These are phyloP conservation scores for Papilio aristodemus DNA, from an alignment of 1,140 invertebrate species.

Conservation along the genomic window DNA sequence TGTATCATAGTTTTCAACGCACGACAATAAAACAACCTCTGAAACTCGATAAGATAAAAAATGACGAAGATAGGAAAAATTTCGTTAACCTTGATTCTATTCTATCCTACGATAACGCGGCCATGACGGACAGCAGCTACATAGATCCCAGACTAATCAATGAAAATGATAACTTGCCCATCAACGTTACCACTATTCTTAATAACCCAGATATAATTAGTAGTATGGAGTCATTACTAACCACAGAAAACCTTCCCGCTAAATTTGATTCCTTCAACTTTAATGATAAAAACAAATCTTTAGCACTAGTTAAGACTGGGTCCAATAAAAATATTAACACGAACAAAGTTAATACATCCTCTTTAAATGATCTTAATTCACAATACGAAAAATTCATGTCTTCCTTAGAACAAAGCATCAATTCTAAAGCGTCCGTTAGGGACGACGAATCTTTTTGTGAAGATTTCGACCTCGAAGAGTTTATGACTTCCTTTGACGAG, in stretches of 20 bases:
- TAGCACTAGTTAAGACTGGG: conserved; percentile 38
- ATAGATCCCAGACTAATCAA: conserved; percentile 75
- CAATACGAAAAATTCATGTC: conserved; percentile 79
- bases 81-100: conserved; percentile 71
- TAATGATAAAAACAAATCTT: conserved; percentile 49
- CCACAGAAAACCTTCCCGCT: conserved; percentile 72
- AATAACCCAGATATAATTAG: conserved; percentile 77
- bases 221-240: conserved; percentile 74
- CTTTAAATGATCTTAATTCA: conserved; percentile 67
- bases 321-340: conserved; percentile 53
- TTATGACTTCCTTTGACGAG: conserved; percentile 78
- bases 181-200: conserved; percentile 73
- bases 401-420: conserved; percentile 77
- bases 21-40: conserved; percentile 67
- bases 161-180: conserved; percentile 76
- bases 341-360: conserved; percentile 54
- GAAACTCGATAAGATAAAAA: conserved; percentile 75
- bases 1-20: conserved; percentile 75
- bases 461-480: conserved; percentile 78
- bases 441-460: conserved; percentile 78
- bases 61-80: conserved; percentile 64
- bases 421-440: conserved; percentile 72
- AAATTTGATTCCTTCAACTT: conserved; percentile 73
- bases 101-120: conserved; percentile 66
- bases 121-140: conserved; percentile 74